Conservation (phyloP, 2,888 invertebrate genomes). For the Lypha dubia region DNA sequence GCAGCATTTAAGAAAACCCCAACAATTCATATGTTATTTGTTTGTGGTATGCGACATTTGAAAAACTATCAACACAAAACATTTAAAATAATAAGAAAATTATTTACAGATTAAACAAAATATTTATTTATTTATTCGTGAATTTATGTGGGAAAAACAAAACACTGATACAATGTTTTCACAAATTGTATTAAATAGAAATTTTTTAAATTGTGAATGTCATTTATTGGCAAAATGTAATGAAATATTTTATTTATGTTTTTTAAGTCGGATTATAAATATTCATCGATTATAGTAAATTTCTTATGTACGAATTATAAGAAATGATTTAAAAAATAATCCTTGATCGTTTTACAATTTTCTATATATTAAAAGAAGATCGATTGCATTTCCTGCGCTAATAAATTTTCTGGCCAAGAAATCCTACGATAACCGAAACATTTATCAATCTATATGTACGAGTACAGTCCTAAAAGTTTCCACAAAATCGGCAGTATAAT, state of each 20-base stretch:
- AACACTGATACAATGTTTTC: slow-evolving; percentile 3
- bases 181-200: background rate
- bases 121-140: slow-evolving; percentile 34
- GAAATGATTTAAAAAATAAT: no score
- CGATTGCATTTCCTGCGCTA: no score
- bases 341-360: no score
- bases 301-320: no score
- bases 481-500: no score
- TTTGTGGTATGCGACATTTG: slow-evolving; percentile 54
- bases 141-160: slow-evolving; percentile 9
- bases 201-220: background rate
- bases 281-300: no score
- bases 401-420: no score
- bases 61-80: slow-evolving; percentile 24
- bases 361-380: no score
- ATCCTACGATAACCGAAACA: no score
- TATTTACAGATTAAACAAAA: slow-evolving; percentile 47
- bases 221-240: background rate
- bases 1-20: slow-evolving; percentile 10
- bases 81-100: slow-evolving; percentile 26
- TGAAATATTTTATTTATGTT: background rate
- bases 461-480: no score
- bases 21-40: slow-evolving; percentile 65
- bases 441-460: no score
- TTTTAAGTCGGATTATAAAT: no score